phyloP scores from a whole-genome alignment of 2,888 invertebrate species.

The Pantelozetes paolii region DNA sequence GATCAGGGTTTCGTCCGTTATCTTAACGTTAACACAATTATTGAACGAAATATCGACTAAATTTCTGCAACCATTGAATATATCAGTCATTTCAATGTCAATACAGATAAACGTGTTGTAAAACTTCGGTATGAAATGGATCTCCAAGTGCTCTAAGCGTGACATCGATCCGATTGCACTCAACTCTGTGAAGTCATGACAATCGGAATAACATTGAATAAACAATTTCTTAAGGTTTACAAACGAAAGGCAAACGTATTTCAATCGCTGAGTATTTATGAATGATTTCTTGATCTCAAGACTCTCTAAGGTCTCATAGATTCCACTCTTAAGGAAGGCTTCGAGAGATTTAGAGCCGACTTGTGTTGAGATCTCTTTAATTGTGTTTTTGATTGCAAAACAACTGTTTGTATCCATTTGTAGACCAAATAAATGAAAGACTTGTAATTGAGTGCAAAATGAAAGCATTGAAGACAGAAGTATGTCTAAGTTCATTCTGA shows the following conservation, averaged over 20 bases:
- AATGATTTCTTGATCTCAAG: background rate
- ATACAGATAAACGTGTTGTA: background rate
- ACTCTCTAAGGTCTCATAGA: background rate
- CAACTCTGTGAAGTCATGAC: background rate
- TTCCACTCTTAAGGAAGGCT: background rate
- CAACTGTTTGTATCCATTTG: background rate
- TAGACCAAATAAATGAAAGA: constrained; percentile 9
- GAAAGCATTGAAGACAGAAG: background rate
- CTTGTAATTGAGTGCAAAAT: background rate
- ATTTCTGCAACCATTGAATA: background rate
- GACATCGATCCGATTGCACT: background rate
- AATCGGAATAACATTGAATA: constrained; percentile 1
- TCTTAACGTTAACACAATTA: background rate
- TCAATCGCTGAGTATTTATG: background rate
- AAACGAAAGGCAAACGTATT: background rate
- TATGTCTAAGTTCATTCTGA: background rate
- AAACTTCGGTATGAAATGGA: constrained; percentile 3
- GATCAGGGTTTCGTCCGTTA: background rate
- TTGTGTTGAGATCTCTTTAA: background rate
- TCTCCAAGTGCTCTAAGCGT: constrained; percentile 10
- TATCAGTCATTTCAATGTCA: background rate
- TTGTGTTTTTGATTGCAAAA: background rate
- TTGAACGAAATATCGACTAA: background rate
- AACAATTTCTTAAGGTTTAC: constrained; percentile 1
- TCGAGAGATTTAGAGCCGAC: background rate